Conservation (phyloP, 2,888 invertebrate species). For the Netelia melanura region DNA sequence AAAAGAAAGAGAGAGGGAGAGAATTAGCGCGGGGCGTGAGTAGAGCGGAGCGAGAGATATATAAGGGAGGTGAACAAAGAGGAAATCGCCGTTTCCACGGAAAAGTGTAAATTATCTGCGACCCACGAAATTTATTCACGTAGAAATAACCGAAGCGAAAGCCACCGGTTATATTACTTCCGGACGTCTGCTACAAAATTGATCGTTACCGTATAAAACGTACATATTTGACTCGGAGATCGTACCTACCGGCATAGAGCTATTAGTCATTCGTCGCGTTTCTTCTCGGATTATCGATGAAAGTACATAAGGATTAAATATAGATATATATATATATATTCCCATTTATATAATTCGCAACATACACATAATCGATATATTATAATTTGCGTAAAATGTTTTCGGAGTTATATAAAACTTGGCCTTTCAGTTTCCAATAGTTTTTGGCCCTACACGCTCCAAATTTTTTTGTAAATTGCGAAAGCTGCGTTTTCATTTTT, state of each 20-base stretch:
- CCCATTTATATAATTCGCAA: background rate
- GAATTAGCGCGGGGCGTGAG: background rate
- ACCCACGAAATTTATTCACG: conserved; percentile 47
- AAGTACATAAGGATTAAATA: background rate
- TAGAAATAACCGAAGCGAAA: conserved; percentile 22
- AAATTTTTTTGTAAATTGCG: too few species aligned
- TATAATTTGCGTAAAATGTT: background rate
- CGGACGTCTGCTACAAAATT: conserved; percentile 35
- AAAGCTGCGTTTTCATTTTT: too few species aligned
- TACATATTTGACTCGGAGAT: conserved; percentile 11
- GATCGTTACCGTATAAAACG: conserved; percentile 47
- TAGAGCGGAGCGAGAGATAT: too few species aligned
- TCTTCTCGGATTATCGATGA: conserved; percentile 21
- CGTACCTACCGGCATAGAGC: conserved; percentile 7
- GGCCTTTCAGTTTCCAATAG: too few species aligned
- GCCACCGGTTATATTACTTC: conserved; percentile 34
- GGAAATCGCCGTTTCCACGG: conserved; percentile 10
- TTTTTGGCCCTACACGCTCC: too few species aligned
- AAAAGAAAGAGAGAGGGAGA: conserved; percentile 7
- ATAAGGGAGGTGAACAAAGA: background rate
- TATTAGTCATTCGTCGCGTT: conserved; percentile 19
- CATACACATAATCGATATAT: background rate
- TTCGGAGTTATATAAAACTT: background rate
- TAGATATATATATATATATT: background rate
- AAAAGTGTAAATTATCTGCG: conserved; percentile 46